Percentiles rank a stretch among this genome's conserved stretches.
These are phyloP conservation scores for Glossosoma conforme DNA, from an alignment of 1,140 invertebrate genomes.

Conservation along the genomic window DNA sequence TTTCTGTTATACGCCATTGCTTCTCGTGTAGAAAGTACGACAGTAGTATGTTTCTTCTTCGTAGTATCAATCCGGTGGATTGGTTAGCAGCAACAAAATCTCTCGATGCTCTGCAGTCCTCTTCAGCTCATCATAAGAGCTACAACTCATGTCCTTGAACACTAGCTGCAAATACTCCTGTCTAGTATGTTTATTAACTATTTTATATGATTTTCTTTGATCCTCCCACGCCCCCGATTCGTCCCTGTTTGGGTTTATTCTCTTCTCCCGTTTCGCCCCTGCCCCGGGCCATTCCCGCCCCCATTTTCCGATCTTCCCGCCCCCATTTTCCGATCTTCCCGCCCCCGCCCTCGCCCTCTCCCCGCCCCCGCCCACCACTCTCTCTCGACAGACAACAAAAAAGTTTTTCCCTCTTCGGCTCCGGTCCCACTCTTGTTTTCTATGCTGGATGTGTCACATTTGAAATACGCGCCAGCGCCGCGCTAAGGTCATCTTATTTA, in stretches of 20 bases:
- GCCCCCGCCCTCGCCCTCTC: not conserved
- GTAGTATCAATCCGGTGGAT: too few relatives aligned
- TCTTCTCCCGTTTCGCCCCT: conserved; percentile 1
- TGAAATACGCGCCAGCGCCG: not conserved
- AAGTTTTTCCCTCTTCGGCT: conserved; percentile 17
- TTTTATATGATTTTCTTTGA: too few relatives aligned
- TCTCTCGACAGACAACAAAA: conserved; percentile 26
- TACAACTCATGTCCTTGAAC: too few relatives aligned
- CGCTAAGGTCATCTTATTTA: not conserved
- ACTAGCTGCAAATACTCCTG: too few relatives aligned
- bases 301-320: not conserved
- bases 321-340: conserved; percentile 6
- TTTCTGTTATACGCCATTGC: too few relatives aligned
- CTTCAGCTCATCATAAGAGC: too few relatives aligned
- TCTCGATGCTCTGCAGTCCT: too few relatives aligned
- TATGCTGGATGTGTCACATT: conserved; percentile 12
- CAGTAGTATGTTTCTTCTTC: too few relatives aligned
- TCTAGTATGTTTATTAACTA: too few relatives aligned
- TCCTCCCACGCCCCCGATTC: conserved; percentile 1
- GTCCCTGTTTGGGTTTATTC: conserved; percentile 15
- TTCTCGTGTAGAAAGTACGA: too few relatives aligned
- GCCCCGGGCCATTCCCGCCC: not conserved
- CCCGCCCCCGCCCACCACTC: not conserved
- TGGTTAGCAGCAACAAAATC: too few relatives aligned
- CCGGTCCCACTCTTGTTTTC: conserved; percentile 26